Conservation (phyloP, 2,113 vertebrate genomes). For the Trogon melanurus region DNA sequence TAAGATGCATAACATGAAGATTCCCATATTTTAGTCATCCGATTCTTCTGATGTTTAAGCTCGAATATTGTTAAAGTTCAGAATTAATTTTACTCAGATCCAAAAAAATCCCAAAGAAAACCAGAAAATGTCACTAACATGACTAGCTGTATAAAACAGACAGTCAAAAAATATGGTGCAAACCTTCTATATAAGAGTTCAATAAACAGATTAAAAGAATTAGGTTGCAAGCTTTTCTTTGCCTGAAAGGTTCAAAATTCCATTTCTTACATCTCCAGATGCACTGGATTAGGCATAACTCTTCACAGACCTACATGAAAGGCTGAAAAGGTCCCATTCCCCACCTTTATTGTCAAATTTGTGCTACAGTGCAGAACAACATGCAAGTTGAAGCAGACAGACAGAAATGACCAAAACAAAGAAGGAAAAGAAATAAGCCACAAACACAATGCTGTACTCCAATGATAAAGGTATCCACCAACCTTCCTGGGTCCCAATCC, state of each 20-base stretch:
- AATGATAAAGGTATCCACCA: background rate
- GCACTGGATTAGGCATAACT: background rate
- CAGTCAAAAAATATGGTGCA: background rate
- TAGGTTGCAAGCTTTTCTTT: background rate
- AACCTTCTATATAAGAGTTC: background rate
- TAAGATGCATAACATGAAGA: background rate
- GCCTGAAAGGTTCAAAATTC: background rate
- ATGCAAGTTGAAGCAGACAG: background rate
- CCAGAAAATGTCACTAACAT: background rate
- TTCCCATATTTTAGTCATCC: background rate
- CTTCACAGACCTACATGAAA: background rate
- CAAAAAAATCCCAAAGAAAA: background rate
- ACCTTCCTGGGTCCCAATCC: background rate
- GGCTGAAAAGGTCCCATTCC: background rate
- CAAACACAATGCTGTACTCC: background rate
- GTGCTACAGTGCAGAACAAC: background rate
- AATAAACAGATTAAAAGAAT: background rate
- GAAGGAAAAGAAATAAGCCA: background rate
- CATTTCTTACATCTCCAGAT: background rate
- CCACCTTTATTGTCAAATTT: background rate
- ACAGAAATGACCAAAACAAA: background rate
- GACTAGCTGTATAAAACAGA: background rate
- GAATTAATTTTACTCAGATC: background rate
- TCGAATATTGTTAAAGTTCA: background rate
- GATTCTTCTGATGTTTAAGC: background rate